Evolutionary conservation across 2,797 vertebrate genomes (phyloP).

Genomic region (Pangasius macronema): DNA sequence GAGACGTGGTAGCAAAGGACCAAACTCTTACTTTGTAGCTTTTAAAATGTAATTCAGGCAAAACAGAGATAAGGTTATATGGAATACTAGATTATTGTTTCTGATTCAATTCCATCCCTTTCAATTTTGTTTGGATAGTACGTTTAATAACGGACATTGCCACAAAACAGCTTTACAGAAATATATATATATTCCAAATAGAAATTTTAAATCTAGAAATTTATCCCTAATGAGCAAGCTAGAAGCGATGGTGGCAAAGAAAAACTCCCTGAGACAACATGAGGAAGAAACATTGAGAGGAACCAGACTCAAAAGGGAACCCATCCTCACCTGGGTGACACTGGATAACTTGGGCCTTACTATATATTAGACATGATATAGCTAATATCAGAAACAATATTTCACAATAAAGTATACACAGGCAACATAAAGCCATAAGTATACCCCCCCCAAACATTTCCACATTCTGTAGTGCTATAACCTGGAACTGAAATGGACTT

Average conservation of each 20-base stretch:
- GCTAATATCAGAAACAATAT: neutral
- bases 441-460: neutral
- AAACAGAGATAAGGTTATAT: neutral
- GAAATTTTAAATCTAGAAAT: neutral
- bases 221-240: neutral
- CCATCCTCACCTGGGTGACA: neutral
- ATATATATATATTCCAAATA: neutral
- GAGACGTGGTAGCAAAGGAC: neutral
- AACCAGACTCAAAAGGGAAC: neutral
- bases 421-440: neutral
- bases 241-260: neutral
- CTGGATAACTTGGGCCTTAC: neutral
- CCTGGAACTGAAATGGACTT: neutral
- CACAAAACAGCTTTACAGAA: neutral
- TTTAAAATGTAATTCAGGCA: neutral
- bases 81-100: neutral
- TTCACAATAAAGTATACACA: neutral
- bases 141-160: neutral
- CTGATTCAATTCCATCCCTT: neutral
- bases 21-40: neutral
- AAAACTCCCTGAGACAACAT: neutral
- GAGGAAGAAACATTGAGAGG: neutral
- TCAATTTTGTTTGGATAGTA: neutral
- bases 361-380: neutral
- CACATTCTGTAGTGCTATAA: neutral